Base-by-base conservation (phyloP, 2,888 invertebrate genomes). In the Dastarcus helophoroides region DNA sequence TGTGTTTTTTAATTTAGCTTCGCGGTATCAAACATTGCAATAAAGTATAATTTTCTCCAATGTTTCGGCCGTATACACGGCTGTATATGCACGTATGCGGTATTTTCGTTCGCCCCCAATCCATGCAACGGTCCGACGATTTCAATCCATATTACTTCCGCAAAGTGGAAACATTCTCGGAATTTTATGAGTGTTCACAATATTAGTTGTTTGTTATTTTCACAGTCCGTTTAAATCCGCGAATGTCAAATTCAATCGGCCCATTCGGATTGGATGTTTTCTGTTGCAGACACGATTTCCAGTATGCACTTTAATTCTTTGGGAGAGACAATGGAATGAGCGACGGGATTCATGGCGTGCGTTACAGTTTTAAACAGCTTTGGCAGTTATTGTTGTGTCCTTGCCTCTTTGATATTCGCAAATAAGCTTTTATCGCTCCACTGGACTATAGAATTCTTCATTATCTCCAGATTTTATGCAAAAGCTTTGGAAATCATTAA, bases 141-240 rank as follows among this genome's bases (percentile, higher is more conserved):
- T 50, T 45, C 48, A 47, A 50, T 50, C 47, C 48, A 35, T 41
- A 48, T 51, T 50, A 48, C 43, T 47, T 47, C 42, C 43, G 38
- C 44, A 46, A 48, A 45, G 43, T 48, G 50, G 48, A 44, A 48
- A 42, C 50, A 50, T 50, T 48, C 47, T 47, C 47, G 38, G 48
- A 46, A 48, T 50, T 50, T 50, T 48, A 48, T 48, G 48, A 48
- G 46, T 47, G 48, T 43, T 40, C 39, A 40, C 47, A 42, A 48
- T 50, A 50, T 50, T 48, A 51, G 48, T 47, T 46, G 44, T 51
- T 50, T 49, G 51, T 51, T 51, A 50, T 49, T 51, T 50, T 49
- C 48, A 47, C 50, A 46, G 50, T 33, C 47, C 38, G 50, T 49
- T 51, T 50, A 45, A 46, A 48, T 46, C 48, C 46, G 42, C 47